phyloP scores from a whole-genome alignment of 2,888 invertebrate species.

The Unio pictorum region DNA sequence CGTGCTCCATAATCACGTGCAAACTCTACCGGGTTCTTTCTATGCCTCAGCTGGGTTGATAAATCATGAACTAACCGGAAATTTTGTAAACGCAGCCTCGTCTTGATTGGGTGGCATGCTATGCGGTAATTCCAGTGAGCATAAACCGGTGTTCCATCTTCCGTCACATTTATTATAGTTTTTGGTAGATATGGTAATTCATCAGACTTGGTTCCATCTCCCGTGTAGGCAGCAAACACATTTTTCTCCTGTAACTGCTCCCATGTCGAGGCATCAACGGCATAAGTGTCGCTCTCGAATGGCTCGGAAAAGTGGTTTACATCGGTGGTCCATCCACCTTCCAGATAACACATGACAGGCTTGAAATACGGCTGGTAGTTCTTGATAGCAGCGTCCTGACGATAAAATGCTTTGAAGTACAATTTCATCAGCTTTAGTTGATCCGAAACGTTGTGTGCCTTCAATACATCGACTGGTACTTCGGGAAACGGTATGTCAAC shows the following conservation, averaged over 20 bases:
- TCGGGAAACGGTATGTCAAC: conserved; percentile 59
- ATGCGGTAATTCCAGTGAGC: conserved; percentile 58
- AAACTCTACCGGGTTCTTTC: no score
- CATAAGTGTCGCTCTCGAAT: conserved; percentile 60
- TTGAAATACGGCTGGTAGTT: conserved; percentile 58
- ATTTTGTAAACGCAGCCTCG: not conserved
- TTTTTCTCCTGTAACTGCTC: conserved; percentile 57
- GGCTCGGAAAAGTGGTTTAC: conserved; percentile 50
- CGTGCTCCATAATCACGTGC: no score
- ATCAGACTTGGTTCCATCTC: conserved; percentile 47
- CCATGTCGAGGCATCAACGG: conserved; percentile 53
- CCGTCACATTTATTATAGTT: conserved; percentile 24
- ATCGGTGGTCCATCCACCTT: conserved; percentile 60
- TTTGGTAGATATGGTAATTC: conserved; percentile 58
- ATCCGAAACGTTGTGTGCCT: conserved; percentile 34
- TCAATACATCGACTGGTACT: conserved; percentile 51
- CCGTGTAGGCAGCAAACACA: conserved; percentile 51
- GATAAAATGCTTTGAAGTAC: conserved; percentile 61
- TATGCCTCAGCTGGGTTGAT: no score
- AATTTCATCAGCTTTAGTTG: conserved; percentile 57
- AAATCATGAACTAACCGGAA: not conserved
- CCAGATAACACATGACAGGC: conserved; percentile 57
- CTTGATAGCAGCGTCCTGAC: conserved; percentile 37
- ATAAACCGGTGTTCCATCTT: conserved; percentile 38
- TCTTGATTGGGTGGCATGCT: not conserved